Evolutionary conservation across 1,140 invertebrate species (phyloP), one percentile per base, ranked within the genome.

Genomic region (Drosophila jambulina): DNA sequence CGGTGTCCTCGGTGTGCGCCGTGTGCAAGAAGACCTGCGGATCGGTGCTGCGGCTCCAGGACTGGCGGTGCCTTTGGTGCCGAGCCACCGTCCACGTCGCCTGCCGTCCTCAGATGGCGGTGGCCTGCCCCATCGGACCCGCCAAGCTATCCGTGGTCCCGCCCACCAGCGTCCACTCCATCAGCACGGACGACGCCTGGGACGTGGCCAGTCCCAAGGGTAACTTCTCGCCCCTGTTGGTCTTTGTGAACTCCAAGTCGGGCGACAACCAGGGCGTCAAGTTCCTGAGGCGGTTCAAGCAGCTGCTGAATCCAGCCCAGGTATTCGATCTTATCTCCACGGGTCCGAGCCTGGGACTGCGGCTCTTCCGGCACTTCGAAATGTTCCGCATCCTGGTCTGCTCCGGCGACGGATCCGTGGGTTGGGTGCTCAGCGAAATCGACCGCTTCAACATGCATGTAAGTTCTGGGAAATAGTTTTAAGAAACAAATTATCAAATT

Each of bases 261-360:
- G 98, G 98, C 80, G 98, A 99, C 94, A 99, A 99, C 94, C 98
- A 98, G 94, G 98, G 98, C 69, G 96, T 99, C n/a, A 98, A 98
- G 93, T 99, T 99, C 38, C 94, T 99, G 45, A 94, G 98, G 65
- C 95, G 98, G 68, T 99, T 99, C 93, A 99, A 98, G 92, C 98
- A 99, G 93, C 95, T 99, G 49, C 94, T 99, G 36, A 99, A 99
- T 94, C 98, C 98, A 13, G 98, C 98, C 65, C 98, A 99, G 95
- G 98, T 99, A 42, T 99, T 99, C 94, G 98, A 99, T 95, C 95
- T 99, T 77, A 98, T 98, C 74, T 95, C 94, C 12, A 95, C 95
- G 15, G 97, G 97, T 42, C 98, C 98, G 32, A 95, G 97, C 51
- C 95, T 98, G 62, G 98, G 98, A 48, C 94, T 98, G 71, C 94